Evolutionary conservation across 2,113 vertebrate genomes (phyloP), one percentile per base, ranked within the genome.

Genomic region (Nothocercus julius): DNA sequence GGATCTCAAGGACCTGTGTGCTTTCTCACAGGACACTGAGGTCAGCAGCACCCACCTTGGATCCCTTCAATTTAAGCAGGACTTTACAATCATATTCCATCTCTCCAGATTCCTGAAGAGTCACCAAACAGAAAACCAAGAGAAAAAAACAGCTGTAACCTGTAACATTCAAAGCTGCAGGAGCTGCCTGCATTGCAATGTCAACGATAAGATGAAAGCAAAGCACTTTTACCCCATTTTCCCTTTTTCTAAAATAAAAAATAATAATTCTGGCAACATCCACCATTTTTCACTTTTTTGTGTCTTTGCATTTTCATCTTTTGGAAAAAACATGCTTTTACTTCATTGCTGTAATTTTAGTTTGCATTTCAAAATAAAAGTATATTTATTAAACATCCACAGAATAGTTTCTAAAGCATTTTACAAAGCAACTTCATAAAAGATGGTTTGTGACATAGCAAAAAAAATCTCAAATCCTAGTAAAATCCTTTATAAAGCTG

Each of bases 101-200:
- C 40, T 79, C 40, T 87, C 53, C 53, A 74, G 53, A 82, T 85
- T 85, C 47, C 70, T 85, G 20, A 54, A 85, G 59, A n/a, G 47
- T 76, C 86, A 49, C 38, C 66, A 62, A 70, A 44, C 89, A 94
- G 83, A 89, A 94, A 93, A 76, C 3, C 53, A 86, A 86, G 56
- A 94, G 63, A 87, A 53, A 87, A 53, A 77, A 86, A 91, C 95
- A 97, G 89, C 95, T 97, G 96, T 40, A 69, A 61, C 58, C 74
- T 89, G 91, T 96, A 96, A 95, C 40, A 40, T 53, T 93, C 77
- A 62, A 70, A 72, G 78, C 5, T 87, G 84, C 92, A 84, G 91
- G 89, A 94, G 84, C 86, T 96, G 86, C 86, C 95, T 94, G 66
- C 87, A 79, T 92, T 92, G 42, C 51, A 49, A 47, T 93, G 87